Evolutionary conservation across 2,113 vertebrate genomes (phyloP).

Genomic region (Myotis lucifugus): DNA sequence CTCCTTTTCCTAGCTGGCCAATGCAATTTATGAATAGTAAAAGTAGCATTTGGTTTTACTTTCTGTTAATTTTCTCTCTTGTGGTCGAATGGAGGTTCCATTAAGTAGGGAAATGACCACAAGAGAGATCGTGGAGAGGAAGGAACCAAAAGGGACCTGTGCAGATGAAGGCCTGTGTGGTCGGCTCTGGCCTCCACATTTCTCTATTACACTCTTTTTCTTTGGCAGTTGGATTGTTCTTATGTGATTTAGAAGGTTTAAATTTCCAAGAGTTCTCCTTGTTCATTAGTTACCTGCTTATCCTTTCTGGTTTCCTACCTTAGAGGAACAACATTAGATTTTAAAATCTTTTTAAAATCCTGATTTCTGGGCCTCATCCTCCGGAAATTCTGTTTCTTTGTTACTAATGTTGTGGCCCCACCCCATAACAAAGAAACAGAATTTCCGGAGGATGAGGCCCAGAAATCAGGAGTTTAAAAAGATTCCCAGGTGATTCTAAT

Average conservation of each 20-base stretch:
- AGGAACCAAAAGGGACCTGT: not conserved
- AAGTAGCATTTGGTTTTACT: constrained; percentile 43
- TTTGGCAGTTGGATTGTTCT: constrained; percentile 34
- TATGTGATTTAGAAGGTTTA: constrained; percentile 5
- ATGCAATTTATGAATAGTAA: constrained; percentile 19
- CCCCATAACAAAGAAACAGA: too few species aligned
- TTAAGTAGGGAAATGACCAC: constrained; percentile 54
- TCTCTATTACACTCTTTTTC: constrained; percentile 6
- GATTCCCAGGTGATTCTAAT: too few species aligned
- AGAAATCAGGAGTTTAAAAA: too few species aligned
- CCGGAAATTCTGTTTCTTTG: too few species aligned
- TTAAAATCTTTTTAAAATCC: too few species aligned
- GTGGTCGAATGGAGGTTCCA: constrained; percentile 58
- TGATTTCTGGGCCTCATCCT: too few species aligned
- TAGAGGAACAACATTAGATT: not conserved
- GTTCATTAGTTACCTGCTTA: constrained; percentile 36
- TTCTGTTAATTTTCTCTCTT: constrained; percentile 61
- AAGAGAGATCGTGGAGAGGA: constrained; percentile 15
- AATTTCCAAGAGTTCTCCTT: not conserved
- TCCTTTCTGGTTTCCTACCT: constrained; percentile 39
- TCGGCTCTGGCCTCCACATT: constrained; percentile 15
- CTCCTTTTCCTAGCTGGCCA: not conserved
- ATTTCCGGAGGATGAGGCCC: too few species aligned
- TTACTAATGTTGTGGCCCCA: too few species aligned
- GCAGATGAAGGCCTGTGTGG: not conserved